These are phyloP conservation scores for Poecilia gillii DNA, from an alignment of 2,797 vertebrate species.

Conservation along the genomic window DNA sequence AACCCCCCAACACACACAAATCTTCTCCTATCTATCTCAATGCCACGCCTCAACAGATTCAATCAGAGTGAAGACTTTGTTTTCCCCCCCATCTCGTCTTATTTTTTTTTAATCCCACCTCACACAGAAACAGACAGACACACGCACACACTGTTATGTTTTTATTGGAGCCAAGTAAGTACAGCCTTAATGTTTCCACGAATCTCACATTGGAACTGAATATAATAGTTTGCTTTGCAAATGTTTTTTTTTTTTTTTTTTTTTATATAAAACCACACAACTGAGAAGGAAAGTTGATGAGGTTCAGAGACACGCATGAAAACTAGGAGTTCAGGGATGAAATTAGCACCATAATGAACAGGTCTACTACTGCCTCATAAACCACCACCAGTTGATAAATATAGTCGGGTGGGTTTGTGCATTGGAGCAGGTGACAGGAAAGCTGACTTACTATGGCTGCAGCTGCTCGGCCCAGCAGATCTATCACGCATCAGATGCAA, in stretches of 20 bases:
- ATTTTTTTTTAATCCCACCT: constrained; percentile 60
- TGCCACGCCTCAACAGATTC: constrained; percentile 83
- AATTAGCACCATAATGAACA: background rate
- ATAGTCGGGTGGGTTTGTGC: constrained; percentile 4
- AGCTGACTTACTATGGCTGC: constrained; percentile 45
- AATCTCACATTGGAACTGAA: constrained; percentile 47
- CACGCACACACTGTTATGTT: constrained; percentile 15
- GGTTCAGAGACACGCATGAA: background rate
- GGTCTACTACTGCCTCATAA: background rate
- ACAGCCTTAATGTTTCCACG: constrained; percentile 56
- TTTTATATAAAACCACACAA: too few relatives aligned
- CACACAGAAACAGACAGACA: background rate
- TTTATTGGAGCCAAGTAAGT: constrained; percentile 65
- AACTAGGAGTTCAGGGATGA: background rate
- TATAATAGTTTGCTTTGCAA: constrained; percentile 9
- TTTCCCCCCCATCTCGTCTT: constrained; percentile 70
- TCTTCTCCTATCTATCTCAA: constrained; percentile 78
- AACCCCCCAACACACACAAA: constrained; percentile 43
- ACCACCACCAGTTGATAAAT: background rate
- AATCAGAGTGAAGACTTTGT: constrained; percentile 78
- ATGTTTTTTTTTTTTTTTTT: background rate
- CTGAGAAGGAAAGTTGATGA: background rate
- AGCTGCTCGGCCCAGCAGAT: constrained; percentile 34
- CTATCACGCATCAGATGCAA: constrained; percentile 35
- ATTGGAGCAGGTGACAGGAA: constrained; percentile 24